phyloP scores from a whole-genome alignment of 2,797 vertebrate genomes.

The Anableps anableps region DNA sequence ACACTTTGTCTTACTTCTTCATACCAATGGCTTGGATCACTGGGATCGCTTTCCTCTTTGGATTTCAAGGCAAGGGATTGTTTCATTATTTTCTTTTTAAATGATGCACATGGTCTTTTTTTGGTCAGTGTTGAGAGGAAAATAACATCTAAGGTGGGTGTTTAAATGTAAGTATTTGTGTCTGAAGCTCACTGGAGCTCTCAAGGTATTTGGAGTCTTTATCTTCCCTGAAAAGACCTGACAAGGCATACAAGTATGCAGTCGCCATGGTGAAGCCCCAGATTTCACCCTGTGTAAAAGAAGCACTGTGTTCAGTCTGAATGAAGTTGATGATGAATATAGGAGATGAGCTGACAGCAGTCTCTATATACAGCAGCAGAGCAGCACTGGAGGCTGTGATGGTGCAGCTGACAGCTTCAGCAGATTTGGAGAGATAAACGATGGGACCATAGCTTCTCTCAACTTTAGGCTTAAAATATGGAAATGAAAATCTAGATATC shows the following conservation, averaged over 20 bases:
- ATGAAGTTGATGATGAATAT: constrained; percentile 30
- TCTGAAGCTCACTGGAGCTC: constrained; percentile 3
- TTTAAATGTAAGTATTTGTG: background rate
- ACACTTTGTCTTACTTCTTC: constrained; percentile 69
- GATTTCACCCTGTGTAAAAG: background rate
- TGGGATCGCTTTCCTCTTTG: constrained; percentile 62
- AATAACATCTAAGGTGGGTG: background rate
- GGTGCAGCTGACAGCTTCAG: constrained; percentile 28
- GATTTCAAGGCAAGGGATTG: constrained; percentile 73
- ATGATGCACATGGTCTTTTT: constrained; percentile 4
- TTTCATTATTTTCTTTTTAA: constrained; percentile 33
- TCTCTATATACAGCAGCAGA: constrained; percentile 14
- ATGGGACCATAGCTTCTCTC: constrained; percentile 7
- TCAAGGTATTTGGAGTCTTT: constrained; percentile 43
- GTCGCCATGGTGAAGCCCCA: background rate
- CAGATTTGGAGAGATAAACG: background rate
- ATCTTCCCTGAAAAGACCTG: constrained; percentile 1
- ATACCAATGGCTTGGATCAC: constrained; percentile 67
- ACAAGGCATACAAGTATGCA: background rate
- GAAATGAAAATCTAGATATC: background rate
- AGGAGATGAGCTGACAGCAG: constrained; percentile 18
- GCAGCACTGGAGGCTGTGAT: constrained; percentile 28
- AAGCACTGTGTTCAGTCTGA: constrained; percentile 4
- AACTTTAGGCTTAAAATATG: background rate
- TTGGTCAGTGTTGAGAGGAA: background rate